Evolutionary conservation across 2,113 vertebrate species (phyloP).

Genomic region (Andinoacara biseriatus): DNA sequence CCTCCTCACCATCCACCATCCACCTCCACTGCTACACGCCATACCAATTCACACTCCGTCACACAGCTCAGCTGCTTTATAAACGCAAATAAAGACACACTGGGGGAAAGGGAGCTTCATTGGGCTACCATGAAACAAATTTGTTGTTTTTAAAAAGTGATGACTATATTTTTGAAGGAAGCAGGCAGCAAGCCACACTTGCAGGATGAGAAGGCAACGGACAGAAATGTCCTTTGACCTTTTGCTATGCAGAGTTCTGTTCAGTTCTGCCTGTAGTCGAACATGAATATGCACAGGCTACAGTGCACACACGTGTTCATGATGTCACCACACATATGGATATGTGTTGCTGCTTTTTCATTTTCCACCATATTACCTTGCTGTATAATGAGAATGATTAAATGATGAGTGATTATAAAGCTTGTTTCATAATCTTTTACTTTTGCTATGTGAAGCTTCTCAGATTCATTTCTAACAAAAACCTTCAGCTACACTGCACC

Average conservation of each 20-base stretch:
- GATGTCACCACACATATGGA: not conserved
- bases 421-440: not conserved
- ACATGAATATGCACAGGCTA: not conserved
- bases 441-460: not conserved
- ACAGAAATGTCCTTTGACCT: constrained; percentile 33
- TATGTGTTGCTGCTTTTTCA: not conserved
- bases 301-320: not conserved
- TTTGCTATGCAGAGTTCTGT: not conserved
- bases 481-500: not conserved
- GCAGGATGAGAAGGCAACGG: constrained; percentile 23
- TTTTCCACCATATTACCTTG: not conserved
- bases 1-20: not conserved
- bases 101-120: not conserved
- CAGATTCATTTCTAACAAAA: not conserved
- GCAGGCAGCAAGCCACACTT: constrained; percentile 11
- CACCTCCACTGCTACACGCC: constrained; percentile 6
- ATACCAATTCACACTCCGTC: not conserved
- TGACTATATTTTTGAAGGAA: constrained; percentile 67
- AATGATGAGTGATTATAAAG: not conserved
- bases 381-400: not conserved
- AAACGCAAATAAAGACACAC: constrained; percentile 31
- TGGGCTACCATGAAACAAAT: constrained; percentile 1
- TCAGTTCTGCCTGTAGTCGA: not conserved
- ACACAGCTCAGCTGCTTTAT: constrained; percentile 8
- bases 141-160: constrained; percentile 52